Evolutionary conservation across 2,797 vertebrate genomes (phyloP).

Genomic region (Melanitta fusca): DNA sequence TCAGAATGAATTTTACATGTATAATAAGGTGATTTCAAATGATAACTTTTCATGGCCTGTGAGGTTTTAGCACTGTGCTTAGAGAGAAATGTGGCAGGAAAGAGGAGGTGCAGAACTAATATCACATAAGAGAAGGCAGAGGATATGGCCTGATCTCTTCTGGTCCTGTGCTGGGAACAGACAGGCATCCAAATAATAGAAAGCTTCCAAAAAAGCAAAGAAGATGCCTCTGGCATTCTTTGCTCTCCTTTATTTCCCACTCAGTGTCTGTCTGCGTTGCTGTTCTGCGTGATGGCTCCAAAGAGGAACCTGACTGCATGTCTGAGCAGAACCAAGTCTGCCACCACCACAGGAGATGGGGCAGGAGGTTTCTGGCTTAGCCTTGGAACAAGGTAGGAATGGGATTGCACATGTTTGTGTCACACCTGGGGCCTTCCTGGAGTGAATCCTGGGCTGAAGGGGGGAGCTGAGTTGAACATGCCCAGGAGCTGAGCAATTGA

Average conservation of each 20-base stretch:
- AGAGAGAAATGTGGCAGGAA: background rate
- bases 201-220: background rate
- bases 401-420: background rate
- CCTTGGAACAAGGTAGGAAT: background rate
- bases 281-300: background rate
- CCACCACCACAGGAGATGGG: background rate
- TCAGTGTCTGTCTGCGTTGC: background rate
- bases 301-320: background rate
- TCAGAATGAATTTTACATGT: accelerated
- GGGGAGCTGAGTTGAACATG: background rate
- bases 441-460: background rate
- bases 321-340: background rate
- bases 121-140: background rate
- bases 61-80: background rate
- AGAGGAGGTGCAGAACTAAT: background rate
- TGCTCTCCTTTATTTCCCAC: background rate
- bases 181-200: background rate
- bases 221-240: background rate
- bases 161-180: background rate
- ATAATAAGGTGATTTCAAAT: background rate
- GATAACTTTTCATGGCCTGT: background rate
- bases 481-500: background rate
- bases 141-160: background rate
- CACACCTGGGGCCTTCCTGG: background rate
- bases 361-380: background rate